Evolutionary conservation across 1,140 invertebrate species (phyloP), one percentile per base, ranked within the genome.

Genomic region (Centruroides vittatus): DNA sequence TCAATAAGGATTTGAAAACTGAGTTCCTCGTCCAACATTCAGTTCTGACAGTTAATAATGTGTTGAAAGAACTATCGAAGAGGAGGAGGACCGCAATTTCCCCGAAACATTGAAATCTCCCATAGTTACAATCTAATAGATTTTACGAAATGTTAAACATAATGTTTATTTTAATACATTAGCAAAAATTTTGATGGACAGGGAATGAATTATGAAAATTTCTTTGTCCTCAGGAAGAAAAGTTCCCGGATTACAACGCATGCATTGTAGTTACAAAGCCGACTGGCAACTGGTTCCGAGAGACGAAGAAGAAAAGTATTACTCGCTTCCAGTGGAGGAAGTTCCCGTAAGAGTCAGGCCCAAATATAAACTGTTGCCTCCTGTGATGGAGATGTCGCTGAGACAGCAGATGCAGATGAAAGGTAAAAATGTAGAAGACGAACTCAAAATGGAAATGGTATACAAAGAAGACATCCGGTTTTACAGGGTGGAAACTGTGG

Each of bases 231-330:
- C 12, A 63, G 62, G 62, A 34, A 36, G 54, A 4, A 57, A 54
- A 53, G 0, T 60, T 47, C 35, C 55, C 41, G 62, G 50, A 4
- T 36, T 60, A 11, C 13, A 41, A 35, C 50, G 59, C 7, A 48
- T 36, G 9, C 8, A 48, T 11, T 4, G n/a, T 2, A 63, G 58
- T 4, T 63, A 51, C 35, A 13, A 60, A 4, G 54, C 62, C 12
- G 62, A 63, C 11, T 63, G 11, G 34, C 34, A 53, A 8, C 47
- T 63, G 10, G 35, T 63, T 1, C 58, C 62, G 9, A 60, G 35
- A 41, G 58, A 63, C 12, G 62, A 63, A 9, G 62, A 63, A 49
- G 62, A 63, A 49, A 55, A 36, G 0, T 13, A 57, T 12, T 63
- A 60, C 35, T 41, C 60, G 3, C 48, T 60, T 1, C 51, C 7